phyloP scores from a whole-genome alignment of 2,113 vertebrate genomes.

The Pituophis catenifer region DNA sequence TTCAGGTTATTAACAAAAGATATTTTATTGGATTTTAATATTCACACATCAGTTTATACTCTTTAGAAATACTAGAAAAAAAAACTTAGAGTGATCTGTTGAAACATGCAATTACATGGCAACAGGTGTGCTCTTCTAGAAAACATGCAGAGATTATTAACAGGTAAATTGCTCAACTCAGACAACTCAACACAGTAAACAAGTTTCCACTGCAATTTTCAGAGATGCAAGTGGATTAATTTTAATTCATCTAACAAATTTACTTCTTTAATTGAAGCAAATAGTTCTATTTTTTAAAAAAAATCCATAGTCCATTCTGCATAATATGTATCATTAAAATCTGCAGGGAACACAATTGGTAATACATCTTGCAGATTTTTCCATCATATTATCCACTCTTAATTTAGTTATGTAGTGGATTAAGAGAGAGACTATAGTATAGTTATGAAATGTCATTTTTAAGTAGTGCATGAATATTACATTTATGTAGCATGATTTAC shows the following conservation, averaged over 20 bases:
- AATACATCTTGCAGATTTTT: slow-evolving; percentile 42
- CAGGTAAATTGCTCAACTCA: slow-evolving; percentile 3
- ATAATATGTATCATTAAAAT: slow-evolving; percentile 51
- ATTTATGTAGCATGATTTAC: slow-evolving; percentile 35
- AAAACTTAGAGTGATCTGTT: not conserved
- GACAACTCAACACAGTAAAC: slow-evolving; percentile 22
- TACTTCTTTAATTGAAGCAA: slow-evolving; percentile 50
- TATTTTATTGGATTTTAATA: slow-evolving; percentile 47
- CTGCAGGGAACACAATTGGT: slow-evolving; percentile 35
- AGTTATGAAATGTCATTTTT: slow-evolving; percentile 13
- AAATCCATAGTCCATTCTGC: not conserved
- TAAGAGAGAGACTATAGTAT: slow-evolving; percentile 17
- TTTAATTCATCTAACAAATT: slow-evolving; percentile 39
- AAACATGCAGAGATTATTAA: slow-evolving; percentile 15
- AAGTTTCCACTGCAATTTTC: slow-evolving; percentile 37
- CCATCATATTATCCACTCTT: slow-evolving; percentile 34
- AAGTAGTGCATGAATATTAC: slow-evolving; percentile 31
- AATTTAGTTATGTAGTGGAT: slow-evolving; percentile 1
- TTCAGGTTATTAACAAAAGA: slow-evolving; percentile 45
- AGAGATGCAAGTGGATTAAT: slow-evolving; percentile 30
- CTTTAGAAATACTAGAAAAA: slow-evolving; percentile 27
- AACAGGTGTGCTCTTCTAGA: slow-evolving; percentile 26
- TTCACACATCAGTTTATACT: slow-evolving; percentile 40
- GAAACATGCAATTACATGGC: slow-evolving; percentile 34
- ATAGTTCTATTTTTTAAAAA: slow-evolving; percentile 42